Evolutionary conservation across 1,140 invertebrate species (phyloP).

Genomic region (Leguminivora glycinivorella): DNA sequence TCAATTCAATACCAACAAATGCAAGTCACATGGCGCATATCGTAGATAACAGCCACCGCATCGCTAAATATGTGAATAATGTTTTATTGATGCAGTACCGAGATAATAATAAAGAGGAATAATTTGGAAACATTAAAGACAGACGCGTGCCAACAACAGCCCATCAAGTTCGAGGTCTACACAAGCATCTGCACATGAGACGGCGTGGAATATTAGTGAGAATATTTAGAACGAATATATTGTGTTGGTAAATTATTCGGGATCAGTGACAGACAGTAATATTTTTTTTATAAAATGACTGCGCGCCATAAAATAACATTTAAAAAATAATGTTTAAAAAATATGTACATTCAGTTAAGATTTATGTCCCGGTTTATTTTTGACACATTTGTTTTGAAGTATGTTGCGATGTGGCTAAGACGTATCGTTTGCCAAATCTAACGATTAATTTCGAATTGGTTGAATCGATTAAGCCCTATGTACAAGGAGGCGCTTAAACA

Average conservation of each 20-base stretch:
- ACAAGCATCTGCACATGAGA: slow-evolving; percentile 1
- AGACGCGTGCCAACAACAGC: slow-evolving; percentile 13
- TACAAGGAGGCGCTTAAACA: no score
- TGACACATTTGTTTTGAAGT: no score
- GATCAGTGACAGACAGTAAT: not conserved
- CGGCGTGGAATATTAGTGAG: not conserved
- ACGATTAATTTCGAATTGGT: no score
- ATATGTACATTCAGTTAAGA: no score
- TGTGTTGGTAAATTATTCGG: not conserved
- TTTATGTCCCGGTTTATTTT: no score
- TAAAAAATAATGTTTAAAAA: no score
- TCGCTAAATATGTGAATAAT: not conserved
- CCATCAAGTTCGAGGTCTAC: not conserved
- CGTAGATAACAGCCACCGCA: not conserved
- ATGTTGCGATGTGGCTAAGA: no score
- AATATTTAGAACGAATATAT: slow-evolving; percentile 31
- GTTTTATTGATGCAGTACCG: not conserved
- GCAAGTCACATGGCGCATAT: not conserved
- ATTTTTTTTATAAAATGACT: no score
- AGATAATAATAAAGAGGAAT: not conserved
- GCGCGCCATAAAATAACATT: no score
- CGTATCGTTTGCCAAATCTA: no score
- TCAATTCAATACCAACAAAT: no score
- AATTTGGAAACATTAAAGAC: slow-evolving; percentile 17
- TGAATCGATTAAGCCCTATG: no score